Evolutionary conservation across 2,113 vertebrate species (phyloP).

Genomic region (Beaufortia kweichowensis): DNA sequence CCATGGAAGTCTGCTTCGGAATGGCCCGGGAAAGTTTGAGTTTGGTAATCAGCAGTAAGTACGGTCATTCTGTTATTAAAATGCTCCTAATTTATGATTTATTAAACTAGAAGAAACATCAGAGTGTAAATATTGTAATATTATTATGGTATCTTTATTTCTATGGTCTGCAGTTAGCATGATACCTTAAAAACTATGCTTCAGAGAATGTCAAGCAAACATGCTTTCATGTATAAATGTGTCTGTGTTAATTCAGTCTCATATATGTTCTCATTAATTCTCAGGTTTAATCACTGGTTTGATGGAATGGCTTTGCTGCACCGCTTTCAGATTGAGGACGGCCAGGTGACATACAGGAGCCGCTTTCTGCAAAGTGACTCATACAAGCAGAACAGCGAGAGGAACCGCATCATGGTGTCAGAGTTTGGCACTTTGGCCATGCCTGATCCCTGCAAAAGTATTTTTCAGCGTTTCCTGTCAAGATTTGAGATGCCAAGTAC

Average conservation of each 20-base stretch:
- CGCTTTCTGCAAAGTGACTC: constrained; percentile 84
- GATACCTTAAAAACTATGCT: background rate
- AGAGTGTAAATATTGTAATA: background rate
- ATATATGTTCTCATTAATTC: background rate
- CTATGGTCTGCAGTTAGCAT: background rate
- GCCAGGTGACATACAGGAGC: constrained; percentile 85
- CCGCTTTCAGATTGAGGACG: constrained; percentile 80
- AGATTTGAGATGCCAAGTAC: constrained; percentile 81
- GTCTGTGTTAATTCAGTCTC: background rate
- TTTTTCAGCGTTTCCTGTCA: constrained; percentile 88
- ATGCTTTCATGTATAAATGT: background rate
- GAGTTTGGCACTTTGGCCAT: constrained; percentile 89
- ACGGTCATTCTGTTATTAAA: background rate
- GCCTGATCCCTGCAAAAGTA: constrained; percentile 90
- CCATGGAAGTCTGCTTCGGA: constrained; percentile 82
- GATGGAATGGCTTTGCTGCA: constrained; percentile 95
- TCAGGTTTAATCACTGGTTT: constrained; percentile 93
- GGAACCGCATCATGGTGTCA: constrained; percentile 82
- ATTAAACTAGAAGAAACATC: background rate
- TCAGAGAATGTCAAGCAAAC: background rate
- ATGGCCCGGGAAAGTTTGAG: constrained; percentile 92
- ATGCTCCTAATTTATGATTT: background rate
- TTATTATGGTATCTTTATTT: background rate
- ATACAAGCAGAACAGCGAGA: constrained; percentile 78
- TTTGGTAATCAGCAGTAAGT: constrained; percentile 89